Evolutionary conservation across 2,888 invertebrate species (phyloP).

Genomic region (Epirrhoe alternata): DNA sequence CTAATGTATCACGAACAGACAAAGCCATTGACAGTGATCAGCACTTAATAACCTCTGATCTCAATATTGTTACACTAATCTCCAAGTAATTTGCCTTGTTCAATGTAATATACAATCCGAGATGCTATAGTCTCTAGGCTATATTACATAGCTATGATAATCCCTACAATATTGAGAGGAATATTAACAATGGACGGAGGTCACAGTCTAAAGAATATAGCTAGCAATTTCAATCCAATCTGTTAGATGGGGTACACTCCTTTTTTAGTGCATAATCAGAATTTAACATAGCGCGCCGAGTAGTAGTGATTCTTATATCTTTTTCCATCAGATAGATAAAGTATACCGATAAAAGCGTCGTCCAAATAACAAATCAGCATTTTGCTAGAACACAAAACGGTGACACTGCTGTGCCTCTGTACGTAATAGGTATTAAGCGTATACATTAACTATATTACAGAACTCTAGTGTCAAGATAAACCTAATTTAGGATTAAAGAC

Average conservation of each 20-base stretch:
- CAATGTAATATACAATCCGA: constrained; percentile 35
- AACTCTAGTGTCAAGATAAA: too few relatives aligned
- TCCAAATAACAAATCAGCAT: background rate
- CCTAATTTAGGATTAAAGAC: too few relatives aligned
- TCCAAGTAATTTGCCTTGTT: constrained; percentile 42
- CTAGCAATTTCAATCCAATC: constrained; percentile 2
- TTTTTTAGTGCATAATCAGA: background rate
- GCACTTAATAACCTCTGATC: constrained; percentile 31
- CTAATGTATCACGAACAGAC: constrained; percentile 13
- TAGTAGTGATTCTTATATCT: background rate
- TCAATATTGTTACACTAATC: constrained; percentile 41
- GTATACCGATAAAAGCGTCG: background rate
- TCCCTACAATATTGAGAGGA: constrained; percentile 30
- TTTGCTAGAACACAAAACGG: too few relatives aligned
- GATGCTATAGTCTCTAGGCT: constrained; percentile 1
- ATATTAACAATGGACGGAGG: constrained; percentile 21
- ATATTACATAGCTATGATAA: constrained; percentile 37
- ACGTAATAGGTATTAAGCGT: too few relatives aligned
- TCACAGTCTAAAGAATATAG: constrained; percentile 13
- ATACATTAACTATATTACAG: too few relatives aligned
- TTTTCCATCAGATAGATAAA: background rate
- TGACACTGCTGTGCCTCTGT: too few relatives aligned
- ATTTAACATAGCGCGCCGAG: background rate
- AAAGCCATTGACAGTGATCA: constrained; percentile 23
- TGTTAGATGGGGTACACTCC: background rate